These are phyloP conservation scores for Oryzias dopingdopingensis DNA, from an alignment of 2,797 vertebrate species.

Conservation along the genomic window DNA sequence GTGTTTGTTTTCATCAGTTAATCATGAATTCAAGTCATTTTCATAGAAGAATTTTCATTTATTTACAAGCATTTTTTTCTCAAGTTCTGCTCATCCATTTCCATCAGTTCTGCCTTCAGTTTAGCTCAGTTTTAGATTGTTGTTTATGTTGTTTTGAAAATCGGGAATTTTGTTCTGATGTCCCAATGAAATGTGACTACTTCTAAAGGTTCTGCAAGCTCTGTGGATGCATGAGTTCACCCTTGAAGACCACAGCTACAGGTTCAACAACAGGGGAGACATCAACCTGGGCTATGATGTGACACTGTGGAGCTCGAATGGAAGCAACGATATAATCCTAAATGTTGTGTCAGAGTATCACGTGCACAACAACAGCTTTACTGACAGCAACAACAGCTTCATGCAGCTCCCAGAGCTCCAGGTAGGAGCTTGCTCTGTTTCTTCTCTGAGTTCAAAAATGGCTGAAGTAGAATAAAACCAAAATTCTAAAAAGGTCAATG, in stretches of 20 bases:
- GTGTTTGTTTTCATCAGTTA: too few relatives aligned
- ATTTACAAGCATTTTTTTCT: too few relatives aligned
- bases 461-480: background rate
- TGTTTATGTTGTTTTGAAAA: too few relatives aligned
- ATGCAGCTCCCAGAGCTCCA: conserved; percentile 67
- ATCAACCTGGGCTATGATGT: conserved; percentile 84
- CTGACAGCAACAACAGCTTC: conserved; percentile 48
- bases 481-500: too few relatives aligned
- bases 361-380: conserved; percentile 66
- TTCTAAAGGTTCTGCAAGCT: conserved; percentile 74
- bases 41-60: too few relatives aligned
- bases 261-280: conserved; percentile 81
- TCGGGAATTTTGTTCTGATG: background rate
- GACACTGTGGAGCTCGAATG: conserved; percentile 77
- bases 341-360: conserved; percentile 80
- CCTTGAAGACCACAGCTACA: conserved; percentile 61
- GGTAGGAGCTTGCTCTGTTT: conserved; percentile 59
- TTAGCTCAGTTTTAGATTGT: too few relatives aligned
- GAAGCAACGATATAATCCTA: conserved; percentile 55
- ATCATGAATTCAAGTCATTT: too few relatives aligned
- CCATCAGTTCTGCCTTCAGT: too few relatives aligned
- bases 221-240: conserved; percentile 71
- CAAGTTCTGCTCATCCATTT: too few relatives aligned
- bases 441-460: background rate
- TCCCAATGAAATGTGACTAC: background rate